Base-by-base conservation (phyloP, 2,113 vertebrate species). In the Ophthalmolycus amberensis region DNA sequence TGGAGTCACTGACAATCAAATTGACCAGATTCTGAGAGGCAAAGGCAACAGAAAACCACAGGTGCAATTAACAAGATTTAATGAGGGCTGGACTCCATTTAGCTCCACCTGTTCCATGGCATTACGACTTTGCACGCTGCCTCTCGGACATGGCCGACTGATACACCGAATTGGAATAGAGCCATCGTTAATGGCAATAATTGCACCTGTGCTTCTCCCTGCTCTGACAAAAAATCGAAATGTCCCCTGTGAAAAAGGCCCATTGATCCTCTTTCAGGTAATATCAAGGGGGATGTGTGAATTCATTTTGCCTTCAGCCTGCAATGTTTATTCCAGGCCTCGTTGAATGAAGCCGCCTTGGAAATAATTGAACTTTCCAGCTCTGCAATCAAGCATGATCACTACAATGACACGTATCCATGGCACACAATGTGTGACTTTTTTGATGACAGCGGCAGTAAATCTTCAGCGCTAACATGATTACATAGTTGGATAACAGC, bases 351-450 rank as follows among this genome's bases (percentile, higher is more conserved):
- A 50, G 18, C n/a, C 2, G 52, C 12, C 1, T 71, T 20, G 6
- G 10, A 20, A 42, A 54, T 38, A 44, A 34, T 29, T 3, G 6
- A 50, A 44, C 6, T 5, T 65, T 37, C 50, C 38, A 10, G 16
- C 63, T 6, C 27, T 60, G 59, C 37, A 88, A 73, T 85, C 79
- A 73, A 52, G 42, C 14, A 37, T 64, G 67, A 82, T 70, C 72
- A 79, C 16, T 32, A 34, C 25, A 18, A 1, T 34, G 42, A 48
- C 71, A 16, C 6, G 3, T 9, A 29, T 63, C 44, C 59, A 64
- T 56, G 29, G 38, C 25, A 40, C 58, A 18, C 34, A 65, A 34
- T 25, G 22, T 50, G 58, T 42, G 18, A 40, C 8, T 70, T 50
- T 71, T 69, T 27, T 48, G 2, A 77, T 63, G 69, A 27, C 15